Base-by-base conservation (phyloP, 2,888 invertebrate species). In the Amblyjoppa fuscipennis region DNA sequence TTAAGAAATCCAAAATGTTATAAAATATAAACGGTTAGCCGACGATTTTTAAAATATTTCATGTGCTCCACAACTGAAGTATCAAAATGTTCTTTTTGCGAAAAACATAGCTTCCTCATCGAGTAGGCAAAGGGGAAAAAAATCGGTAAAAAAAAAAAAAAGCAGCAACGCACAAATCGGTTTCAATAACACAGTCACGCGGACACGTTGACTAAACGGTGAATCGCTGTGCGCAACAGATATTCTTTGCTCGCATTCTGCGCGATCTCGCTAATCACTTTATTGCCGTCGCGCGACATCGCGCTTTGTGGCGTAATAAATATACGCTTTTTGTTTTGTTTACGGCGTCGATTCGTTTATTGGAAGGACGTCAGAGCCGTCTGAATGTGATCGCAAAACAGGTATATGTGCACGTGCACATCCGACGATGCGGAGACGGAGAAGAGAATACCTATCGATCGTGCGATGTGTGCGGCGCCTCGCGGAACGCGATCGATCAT, bases 401-500 rank as follows among this genome's bases (percentile, higher is more conserved):
- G 45, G 45, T 49, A 49, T 49, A 16, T 16, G 45, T 49, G 16
- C 25, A 16, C 53, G 16, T 38, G 31, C 7, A 66, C 51, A 45
- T 74, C 20, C 41, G 66, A 25, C 66, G 66, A 41, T 7, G 25
- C 38, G 34, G 64, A 64, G 64, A 34, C n/a, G 31, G 34, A 34
- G n/a, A 6, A 69, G 69, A 51, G 20, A 70, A 41, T 53, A 75
- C 11, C 49, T 68, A 31, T 66, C 38, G 56, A 77, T 77, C 69
- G n/a, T 1, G 1, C 16, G 59, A 38, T 16, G 45, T 49, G n/a
- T 20, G n/a, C 13, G 69, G 66, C 61, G 73, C 38, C 61, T 38
- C 61, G 76, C 20, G 34, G 59, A 66, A 79, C 69, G 56, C 84
- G 81, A 87, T 87, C 78, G 85, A 83, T 87, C 81, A 87, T 87